A percentile compares a stretch with the other conserved stretches of the same genome.
These are phyloP conservation scores for Asobara japonica DNA, from an alignment of 1,140 invertebrate genomes.

Conservation along the genomic window DNA sequence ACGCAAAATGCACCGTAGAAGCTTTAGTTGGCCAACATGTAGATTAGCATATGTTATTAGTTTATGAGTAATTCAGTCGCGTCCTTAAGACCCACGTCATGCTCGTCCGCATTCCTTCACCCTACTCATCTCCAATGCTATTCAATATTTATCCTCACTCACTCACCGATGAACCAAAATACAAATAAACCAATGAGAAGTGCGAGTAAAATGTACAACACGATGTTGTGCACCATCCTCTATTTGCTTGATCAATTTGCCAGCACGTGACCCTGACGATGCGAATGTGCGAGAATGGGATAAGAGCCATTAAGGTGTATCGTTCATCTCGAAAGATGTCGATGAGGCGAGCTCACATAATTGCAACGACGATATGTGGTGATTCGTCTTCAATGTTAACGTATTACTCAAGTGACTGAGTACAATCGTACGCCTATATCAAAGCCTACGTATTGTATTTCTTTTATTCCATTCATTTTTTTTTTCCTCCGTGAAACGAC, in stretches of 20 bases:
- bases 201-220: conserved; percentile 12
- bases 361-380: conserved; percentile 4
- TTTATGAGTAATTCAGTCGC: neutral
- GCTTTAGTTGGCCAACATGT: neutral
- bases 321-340: conserved; percentile 31
- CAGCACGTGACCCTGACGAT: conserved; percentile 33
- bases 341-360: conserved; percentile 25
- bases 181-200: conserved; percentile 18
- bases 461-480: neutral
- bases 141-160: neutral
- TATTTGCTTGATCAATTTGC: conserved; percentile 29
- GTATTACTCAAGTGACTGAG: conserved; percentile 15
- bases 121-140: neutral
- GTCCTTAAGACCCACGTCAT: neutral
- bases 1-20: neutral
- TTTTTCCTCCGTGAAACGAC: neutral
- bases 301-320: conserved; percentile 32
- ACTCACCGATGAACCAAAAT: neutral
- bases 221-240: conserved; percentile 16
- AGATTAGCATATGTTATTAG: neutral
- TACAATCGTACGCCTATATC: neutral
- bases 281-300: conserved; percentile 21
- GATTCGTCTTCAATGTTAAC: conserved; percentile 16
- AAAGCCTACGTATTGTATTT: neutral
- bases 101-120: neutral